phyloP scores from a whole-genome alignment of 2,888 invertebrate genomes.

The Tiliacea citrago region DNA sequence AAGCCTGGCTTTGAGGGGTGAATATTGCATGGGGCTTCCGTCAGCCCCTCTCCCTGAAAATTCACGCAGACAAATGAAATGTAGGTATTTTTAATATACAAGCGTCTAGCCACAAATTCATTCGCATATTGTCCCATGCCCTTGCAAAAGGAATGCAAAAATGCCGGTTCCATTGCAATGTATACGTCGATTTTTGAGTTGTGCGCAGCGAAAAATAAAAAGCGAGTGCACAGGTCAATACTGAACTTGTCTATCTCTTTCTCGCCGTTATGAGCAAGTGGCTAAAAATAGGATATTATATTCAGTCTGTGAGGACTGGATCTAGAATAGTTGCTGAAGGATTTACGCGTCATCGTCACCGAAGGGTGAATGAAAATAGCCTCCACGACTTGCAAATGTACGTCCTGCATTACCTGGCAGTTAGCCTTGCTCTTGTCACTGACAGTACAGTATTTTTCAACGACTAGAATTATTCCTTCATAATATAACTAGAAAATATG shows the following conservation, averaged over 20 bases:
- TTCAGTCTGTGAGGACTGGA: slow-evolving; percentile 26
- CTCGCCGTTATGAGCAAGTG: slow-evolving; percentile 33
- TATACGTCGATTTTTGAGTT: slow-evolving; percentile 12
- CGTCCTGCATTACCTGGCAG: neutral
- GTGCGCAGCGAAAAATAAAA: slow-evolving; percentile 28
- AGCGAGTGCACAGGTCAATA: slow-evolving; percentile 40
- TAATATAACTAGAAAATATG: too few species aligned
- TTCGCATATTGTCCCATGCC: neutral
- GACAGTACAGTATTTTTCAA: neutral
- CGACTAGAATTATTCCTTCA: neutral
- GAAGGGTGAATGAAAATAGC: slow-evolving; percentile 20
- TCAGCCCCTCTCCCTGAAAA: neutral
- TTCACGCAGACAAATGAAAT: slow-evolving; percentile 18
- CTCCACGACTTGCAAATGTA: neutral
- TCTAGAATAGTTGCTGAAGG: slow-evolving; percentile 26
- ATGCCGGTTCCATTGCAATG: slow-evolving; percentile 36
- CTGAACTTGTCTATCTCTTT: slow-evolving; percentile 24
- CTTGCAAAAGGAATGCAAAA: slow-evolving; percentile 31
- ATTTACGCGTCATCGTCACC: slow-evolving; percentile 4
- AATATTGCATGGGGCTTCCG: slow-evolving; percentile 10
- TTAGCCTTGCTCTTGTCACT: neutral
- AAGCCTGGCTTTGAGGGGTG: slow-evolving; percentile 13
- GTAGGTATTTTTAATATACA: slow-evolving; percentile 33
- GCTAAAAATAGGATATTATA: slow-evolving; percentile 37
- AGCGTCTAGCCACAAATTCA: slow-evolving; percentile 16